Conservation (phyloP, 2,797 vertebrate genomes). For the Remorina albescens region DNA sequence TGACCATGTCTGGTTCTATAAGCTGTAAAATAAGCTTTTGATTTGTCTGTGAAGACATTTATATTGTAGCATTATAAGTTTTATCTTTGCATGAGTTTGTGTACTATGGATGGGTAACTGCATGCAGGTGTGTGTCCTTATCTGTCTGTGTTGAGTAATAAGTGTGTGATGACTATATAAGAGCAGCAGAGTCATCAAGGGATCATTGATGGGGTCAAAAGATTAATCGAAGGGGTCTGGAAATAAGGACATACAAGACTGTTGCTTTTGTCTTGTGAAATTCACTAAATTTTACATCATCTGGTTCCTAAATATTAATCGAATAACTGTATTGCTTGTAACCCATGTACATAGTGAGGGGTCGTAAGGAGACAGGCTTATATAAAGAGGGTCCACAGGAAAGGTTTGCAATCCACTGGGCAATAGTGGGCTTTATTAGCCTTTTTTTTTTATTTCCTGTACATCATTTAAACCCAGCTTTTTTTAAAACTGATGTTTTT, state of each 20-base stretch:
- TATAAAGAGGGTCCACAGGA: neutral
- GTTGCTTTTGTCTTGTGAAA: neutral
- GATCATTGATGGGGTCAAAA: neutral
- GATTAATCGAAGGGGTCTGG: neutral
- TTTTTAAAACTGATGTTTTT: conserved; percentile 8
- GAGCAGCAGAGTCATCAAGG: neutral
- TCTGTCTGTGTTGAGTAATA: neutral
- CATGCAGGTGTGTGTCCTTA: neutral
- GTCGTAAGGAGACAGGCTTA: neutral
- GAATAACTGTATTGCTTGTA: neutral
- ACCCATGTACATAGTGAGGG: neutral
- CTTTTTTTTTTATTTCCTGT: conserved; percentile 22
- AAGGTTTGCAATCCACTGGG: neutral
- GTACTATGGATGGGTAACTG: neutral
- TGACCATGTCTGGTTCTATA: conserved; percentile 27
- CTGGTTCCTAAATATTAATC: neutral
- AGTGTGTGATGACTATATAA: neutral
- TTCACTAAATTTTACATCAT: neutral
- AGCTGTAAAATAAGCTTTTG: conserved; percentile 28
- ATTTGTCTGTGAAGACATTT: conserved; percentile 25
- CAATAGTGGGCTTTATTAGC: too few relatives aligned
- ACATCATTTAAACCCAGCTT: conserved; percentile 20
- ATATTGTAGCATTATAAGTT: neutral
- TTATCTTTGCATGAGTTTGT: neutral
- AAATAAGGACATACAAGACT: neutral